phyloP scores from a whole-genome alignment of 2,113 vertebrate genomes.

The Tenrec ecaudatus region DNA sequence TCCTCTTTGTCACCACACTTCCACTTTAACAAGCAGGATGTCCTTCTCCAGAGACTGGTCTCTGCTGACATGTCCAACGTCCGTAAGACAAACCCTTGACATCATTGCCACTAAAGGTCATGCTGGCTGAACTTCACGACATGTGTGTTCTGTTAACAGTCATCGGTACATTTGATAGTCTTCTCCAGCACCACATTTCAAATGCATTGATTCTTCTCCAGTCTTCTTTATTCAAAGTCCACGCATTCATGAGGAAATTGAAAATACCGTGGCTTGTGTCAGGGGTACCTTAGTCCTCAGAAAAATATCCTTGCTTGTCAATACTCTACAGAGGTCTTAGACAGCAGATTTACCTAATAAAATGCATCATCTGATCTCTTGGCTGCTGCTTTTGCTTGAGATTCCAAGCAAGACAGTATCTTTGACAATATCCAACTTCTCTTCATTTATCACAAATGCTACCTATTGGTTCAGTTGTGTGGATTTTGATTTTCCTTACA shows the following conservation, averaged over 20 bases:
- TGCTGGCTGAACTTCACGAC: no score
- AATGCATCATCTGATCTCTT: not conserved
- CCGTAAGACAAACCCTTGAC: no score
- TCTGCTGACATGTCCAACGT: no score
- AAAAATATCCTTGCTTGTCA: not conserved
- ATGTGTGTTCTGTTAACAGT: no score
- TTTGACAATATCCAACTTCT: not conserved
- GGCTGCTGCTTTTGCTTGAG: not conserved
- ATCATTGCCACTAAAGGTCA: no score
- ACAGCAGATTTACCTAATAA: not conserved
- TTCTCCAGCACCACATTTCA: not conserved
- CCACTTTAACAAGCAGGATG: no score
- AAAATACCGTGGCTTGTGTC: not conserved
- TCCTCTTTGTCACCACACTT: no score
- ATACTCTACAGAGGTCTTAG: not conserved
- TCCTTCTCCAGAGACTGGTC: no score
- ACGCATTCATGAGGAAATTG: not conserved
- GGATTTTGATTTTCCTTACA: not conserved
- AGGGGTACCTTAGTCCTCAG: not conserved
- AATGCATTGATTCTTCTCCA: not conserved
- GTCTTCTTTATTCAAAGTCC: not conserved
- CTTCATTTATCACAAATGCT: not conserved
- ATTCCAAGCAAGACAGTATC: not conserved
- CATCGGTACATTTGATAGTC: not conserved
- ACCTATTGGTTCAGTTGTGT: not conserved